These are phyloP conservation scores for Smittia aterrima DNA, from an alignment of 2,888 invertebrate genomes.

Conservation along the genomic window DNA sequence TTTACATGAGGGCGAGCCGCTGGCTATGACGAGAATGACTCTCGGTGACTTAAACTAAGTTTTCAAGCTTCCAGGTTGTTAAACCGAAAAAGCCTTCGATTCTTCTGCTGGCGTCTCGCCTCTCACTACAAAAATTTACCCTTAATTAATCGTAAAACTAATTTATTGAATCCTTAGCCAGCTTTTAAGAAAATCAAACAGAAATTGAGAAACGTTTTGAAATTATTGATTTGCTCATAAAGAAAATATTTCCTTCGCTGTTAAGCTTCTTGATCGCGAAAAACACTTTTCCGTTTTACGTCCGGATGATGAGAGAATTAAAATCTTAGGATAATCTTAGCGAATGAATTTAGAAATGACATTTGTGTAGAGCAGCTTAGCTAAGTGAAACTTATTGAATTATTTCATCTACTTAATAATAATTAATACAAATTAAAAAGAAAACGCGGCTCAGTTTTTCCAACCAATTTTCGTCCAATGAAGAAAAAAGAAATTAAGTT, in stretches of 20 bases:
- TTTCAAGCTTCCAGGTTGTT: no score
- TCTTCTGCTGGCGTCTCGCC: background rate
- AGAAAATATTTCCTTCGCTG: no score
- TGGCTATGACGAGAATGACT: background rate
- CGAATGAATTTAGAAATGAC: background rate
- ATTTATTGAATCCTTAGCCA: no score
- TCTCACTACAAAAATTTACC: background rate
- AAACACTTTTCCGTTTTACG: background rate
- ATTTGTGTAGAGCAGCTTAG: background rate
- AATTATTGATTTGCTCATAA: no score
- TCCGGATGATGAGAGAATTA: background rate
- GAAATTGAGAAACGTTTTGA: no score
- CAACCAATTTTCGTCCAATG: conserved; percentile 3
- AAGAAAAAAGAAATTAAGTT: background rate
- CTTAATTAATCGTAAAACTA: background rate
- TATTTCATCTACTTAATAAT: background rate
- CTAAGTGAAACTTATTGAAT: background rate
- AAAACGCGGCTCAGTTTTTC: background rate
- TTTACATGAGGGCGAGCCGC: background rate
- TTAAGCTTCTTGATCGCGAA: no score
- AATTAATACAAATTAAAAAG: background rate
- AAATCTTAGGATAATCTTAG: conserved; percentile 2
- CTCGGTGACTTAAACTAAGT: background rate
- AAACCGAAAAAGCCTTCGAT: background rate
- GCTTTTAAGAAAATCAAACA: no score